These are phyloP conservation scores for Dendrocincla fuliginosa DNA, from an alignment of 2,797 vertebrate species.

Conservation along the genomic window DNA sequence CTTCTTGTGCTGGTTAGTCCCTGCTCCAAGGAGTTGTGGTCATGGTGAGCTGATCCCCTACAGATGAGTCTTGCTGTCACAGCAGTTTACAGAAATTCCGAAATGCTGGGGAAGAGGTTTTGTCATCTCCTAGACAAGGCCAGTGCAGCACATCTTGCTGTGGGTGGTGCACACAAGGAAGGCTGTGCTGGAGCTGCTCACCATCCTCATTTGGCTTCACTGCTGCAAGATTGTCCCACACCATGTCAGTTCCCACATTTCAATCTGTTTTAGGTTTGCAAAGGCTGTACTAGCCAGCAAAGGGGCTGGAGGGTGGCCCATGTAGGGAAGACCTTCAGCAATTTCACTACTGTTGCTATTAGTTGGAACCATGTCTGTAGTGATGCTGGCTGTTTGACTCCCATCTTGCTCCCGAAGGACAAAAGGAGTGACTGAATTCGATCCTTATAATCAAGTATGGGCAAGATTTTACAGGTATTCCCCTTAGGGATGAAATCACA, in stretches of 20 bases:
- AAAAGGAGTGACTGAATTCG: not conserved
- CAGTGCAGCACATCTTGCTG: rapidly evolving
- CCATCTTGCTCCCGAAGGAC: not conserved
- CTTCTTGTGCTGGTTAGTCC: not conserved
- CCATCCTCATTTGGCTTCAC: not conserved
- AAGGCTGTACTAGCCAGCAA: not conserved
- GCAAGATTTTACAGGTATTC: slow-evolving; percentile 22
- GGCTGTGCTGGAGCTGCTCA: not conserved
- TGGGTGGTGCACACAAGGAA: not conserved
- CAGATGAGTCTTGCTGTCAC: not conserved
- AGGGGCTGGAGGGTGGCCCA: not conserved
- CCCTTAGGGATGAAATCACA: not conserved
- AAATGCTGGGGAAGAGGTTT: not conserved
- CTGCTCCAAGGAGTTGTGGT: not conserved
- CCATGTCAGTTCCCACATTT: not conserved
- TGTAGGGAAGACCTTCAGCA: not conserved
- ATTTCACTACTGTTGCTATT: not conserved
- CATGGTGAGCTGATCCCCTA: not conserved
- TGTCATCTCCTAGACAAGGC: not conserved
- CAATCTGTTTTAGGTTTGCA: not conserved
- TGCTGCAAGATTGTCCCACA: not conserved
- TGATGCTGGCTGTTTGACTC: not conserved
- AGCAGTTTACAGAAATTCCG: not conserved
- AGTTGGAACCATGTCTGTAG: not conserved
- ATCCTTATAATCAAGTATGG: not conserved